A percentile compares a stretch with the other conserved stretches of the same genome.
phyloP scores from a whole-genome alignment of 2,888 invertebrate species.

The Rosalia funebris region DNA sequence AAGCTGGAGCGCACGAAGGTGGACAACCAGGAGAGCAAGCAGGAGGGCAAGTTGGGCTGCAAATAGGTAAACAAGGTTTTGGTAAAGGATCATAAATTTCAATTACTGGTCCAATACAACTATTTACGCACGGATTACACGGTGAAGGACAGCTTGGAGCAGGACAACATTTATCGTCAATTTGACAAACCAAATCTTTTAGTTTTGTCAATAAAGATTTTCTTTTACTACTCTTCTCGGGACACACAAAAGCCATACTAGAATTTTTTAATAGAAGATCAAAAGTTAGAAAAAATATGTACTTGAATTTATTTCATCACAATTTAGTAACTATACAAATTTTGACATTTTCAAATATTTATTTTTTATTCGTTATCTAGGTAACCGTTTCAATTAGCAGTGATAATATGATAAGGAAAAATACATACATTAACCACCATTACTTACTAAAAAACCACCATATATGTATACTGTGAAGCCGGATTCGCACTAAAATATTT shows the following conservation, averaged over 20 bases:
- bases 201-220: slow-evolving; percentile 55
- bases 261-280: slow-evolving; percentile 14
- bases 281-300: slow-evolving; percentile 21
- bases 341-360: slow-evolving; percentile 26
- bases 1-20: slow-evolving; percentile 58
- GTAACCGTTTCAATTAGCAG: slow-evolving; percentile 8
- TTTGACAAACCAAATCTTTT: slow-evolving; percentile 56
- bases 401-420: slow-evolving; percentile 4
- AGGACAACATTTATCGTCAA: slow-evolving; percentile 52
- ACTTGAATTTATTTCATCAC: slow-evolving; percentile 35
- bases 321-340: slow-evolving; percentile 20
- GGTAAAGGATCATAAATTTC: slow-evolving; percentile 68
- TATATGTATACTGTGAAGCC: too few species aligned
- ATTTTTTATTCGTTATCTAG: slow-evolving; percentile 14
- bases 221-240: slow-evolving; percentile 52
- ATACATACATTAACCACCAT: too few species aligned
- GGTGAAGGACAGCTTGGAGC: slow-evolving; percentile 45
- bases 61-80: slow-evolving; percentile 69
- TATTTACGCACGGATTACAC: slow-evolving; percentile 54
- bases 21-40: slow-evolving; percentile 63
- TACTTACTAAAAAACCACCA: too few species aligned
- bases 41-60: slow-evolving; percentile 57
- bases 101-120: slow-evolving; percentile 60
- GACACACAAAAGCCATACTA: slow-evolving; percentile 62
- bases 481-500: too few species aligned